phyloP scores from a whole-genome alignment of 2,888 invertebrate genomes.

The Epinotia demarniana region DNA sequence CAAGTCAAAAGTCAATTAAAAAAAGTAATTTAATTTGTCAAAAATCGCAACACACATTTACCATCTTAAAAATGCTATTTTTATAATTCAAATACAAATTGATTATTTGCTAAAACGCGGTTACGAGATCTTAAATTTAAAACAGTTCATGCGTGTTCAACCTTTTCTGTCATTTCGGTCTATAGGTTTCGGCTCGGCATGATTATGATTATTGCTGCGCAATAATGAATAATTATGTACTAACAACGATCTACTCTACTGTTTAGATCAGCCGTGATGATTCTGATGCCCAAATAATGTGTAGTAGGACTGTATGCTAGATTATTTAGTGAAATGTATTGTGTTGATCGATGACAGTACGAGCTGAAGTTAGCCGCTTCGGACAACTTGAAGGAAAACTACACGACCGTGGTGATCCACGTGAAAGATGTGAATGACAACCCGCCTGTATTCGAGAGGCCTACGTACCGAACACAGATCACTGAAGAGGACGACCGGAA shows the following conservation, averaged over 20 bases:
- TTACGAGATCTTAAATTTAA: no score
- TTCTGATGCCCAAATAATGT: background rate
- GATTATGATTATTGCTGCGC: no score
- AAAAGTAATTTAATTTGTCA: constrained; percentile 59
- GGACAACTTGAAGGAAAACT: constrained; percentile 98
- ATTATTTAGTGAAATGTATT: constrained; percentile 39
- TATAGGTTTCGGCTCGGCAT: no score
- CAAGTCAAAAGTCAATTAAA: constrained; percentile 54
- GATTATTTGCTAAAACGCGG: no score
- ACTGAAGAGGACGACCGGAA: constrained; percentile 98
- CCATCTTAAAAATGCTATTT: background rate
- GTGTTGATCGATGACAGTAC: constrained; percentile 86
- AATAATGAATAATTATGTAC: background rate
- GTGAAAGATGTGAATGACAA: constrained; percentile 99
- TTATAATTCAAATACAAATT: background rate
- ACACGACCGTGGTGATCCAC: constrained; percentile 98
- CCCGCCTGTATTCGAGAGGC: constrained; percentile 97
- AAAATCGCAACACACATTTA: constrained; percentile 53
- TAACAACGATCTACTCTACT: background rate
- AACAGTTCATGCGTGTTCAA: no score
- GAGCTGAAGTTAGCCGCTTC: constrained; percentile 97
- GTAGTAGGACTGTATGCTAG: background rate
- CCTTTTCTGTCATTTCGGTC: no score
- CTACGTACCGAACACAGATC: constrained; percentile 97
- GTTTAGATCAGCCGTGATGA: background rate